Conservation (phyloP, 1,140 invertebrate genomes). For the Drosophila littoralis region DNA sequence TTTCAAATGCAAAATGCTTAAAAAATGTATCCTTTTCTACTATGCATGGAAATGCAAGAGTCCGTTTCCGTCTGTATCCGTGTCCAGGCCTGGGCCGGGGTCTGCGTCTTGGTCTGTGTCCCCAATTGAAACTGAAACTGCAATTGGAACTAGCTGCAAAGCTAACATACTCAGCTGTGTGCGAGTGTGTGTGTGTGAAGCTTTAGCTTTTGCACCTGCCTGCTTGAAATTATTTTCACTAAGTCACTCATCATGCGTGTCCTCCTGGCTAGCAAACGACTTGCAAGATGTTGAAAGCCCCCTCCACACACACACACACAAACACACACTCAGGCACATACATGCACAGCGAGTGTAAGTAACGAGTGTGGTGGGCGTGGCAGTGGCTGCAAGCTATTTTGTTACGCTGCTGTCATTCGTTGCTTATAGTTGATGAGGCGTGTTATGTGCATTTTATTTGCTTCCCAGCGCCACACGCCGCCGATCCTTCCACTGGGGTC, state of each 20-base stretch:
- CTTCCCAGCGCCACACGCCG: background rate
- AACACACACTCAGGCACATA: background rate
- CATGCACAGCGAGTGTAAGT: constrained; percentile 23
- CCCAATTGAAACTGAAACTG: constrained; percentile 27
- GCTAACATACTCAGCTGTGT: constrained; percentile 21
- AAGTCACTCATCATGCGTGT: constrained; percentile 70
- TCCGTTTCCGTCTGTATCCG: background rate
- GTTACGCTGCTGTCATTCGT: constrained; percentile 68
- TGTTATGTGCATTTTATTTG: constrained; percentile 81
- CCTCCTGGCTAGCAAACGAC: constrained; percentile 16
- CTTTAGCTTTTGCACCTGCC: constrained; percentile 32
- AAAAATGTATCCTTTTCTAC: constrained; percentile 32
- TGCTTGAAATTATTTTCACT: constrained; percentile 68
- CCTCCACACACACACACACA: background rate
- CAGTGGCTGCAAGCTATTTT: constrained; percentile 59
- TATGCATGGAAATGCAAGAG: constrained; percentile 24
- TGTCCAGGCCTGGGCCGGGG: background rate
- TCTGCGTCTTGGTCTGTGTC: background rate
- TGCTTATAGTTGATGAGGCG: constrained; percentile 77
- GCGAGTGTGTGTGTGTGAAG: constrained; percentile 3
- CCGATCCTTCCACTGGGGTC: constrained; percentile 24
- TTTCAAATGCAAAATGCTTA: constrained; percentile 45
- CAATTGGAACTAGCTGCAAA: constrained; percentile 40
- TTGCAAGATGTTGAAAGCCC: constrained; percentile 48
- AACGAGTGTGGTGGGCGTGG: constrained; percentile 34